Conservation (phyloP, 2,113 vertebrate species). For the Tenrec ecaudatus region DNA sequence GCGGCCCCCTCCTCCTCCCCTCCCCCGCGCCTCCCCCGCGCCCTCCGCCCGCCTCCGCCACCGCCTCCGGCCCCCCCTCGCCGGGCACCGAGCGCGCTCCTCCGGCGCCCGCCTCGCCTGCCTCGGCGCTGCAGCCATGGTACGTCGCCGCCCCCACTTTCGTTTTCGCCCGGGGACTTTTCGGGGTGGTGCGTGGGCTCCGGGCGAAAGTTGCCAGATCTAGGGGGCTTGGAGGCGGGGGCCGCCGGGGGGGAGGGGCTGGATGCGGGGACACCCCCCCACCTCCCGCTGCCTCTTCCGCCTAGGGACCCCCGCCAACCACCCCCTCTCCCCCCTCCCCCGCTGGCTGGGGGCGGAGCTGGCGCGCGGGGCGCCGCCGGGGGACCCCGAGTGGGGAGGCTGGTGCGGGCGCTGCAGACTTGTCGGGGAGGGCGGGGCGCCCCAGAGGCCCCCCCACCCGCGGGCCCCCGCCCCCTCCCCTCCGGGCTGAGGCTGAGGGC, state of each 20-base stretch:
- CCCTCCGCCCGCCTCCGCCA: no score
- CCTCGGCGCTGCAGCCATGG: slow-evolving; percentile 75
- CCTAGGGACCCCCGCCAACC: no score
- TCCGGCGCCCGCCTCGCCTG: slow-evolving; percentile 72
- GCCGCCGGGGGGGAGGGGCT: not conserved
- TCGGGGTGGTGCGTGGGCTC: slow-evolving; percentile 70
- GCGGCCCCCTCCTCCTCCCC: no score
- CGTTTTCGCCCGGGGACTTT: slow-evolving; percentile 76
- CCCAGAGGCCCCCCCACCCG: not conserved
- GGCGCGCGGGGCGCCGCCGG: slow-evolving; percentile 51
- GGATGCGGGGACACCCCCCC: slow-evolving; percentile 5
- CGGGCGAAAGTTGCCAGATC: slow-evolving; percentile 71
- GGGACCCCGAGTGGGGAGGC: slow-evolving; percentile 62
- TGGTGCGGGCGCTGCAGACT: slow-evolving; percentile 13
- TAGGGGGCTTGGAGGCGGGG: not conserved
- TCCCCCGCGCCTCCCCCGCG: no score
- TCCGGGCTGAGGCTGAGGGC: not conserved
- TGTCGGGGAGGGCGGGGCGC: slow-evolving; percentile 69
- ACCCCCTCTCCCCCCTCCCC: not conserved
- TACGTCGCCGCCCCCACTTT: slow-evolving; percentile 80
- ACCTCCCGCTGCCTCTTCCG: not conserved
- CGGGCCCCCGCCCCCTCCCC: not conserved
- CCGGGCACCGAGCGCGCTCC: slow-evolving; percentile 74
- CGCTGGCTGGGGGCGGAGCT: slow-evolving; percentile 73
- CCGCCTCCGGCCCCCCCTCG: slow-evolving; percentile 53